Conservation (phyloP, 2,797 vertebrate species). For the Leptatherina wallacei region DNA sequence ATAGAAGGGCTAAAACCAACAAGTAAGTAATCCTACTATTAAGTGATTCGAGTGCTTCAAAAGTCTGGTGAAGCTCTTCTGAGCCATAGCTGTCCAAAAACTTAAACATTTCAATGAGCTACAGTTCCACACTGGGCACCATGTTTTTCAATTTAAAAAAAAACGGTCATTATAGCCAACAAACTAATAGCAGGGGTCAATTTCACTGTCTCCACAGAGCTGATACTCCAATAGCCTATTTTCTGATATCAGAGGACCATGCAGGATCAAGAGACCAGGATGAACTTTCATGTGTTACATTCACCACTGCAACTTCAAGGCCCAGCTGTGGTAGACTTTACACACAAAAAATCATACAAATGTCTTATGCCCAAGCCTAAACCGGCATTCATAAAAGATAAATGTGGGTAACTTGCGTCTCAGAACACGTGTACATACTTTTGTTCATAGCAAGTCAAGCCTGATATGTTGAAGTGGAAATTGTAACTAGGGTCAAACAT, state of each 20-base stretch:
- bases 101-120: not conserved
- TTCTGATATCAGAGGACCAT: not conserved
- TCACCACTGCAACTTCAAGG: not conserved
- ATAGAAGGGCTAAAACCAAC: not conserved
- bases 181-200: not conserved
- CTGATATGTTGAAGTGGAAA: too few relatives aligned
- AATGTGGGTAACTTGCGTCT: too few relatives aligned
- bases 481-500: too few relatives aligned
- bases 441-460: too few relatives aligned
- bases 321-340: too few relatives aligned
- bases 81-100: not conserved
- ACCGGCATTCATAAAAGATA: too few relatives aligned
- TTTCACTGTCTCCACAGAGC: not conserved
- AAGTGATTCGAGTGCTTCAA: constrained; percentile 8
- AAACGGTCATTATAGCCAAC: not conserved
- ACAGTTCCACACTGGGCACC: not conserved
- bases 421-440: too few relatives aligned
- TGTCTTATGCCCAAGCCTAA: too few relatives aligned
- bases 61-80: constrained; percentile 4
- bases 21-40: not conserved
- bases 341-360: too few relatives aligned
- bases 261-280: not conserved
- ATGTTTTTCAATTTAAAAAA: not conserved
- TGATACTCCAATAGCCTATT: not conserved
- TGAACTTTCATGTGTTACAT: not conserved